A percentile compares a stretch with the other conserved stretches of the same genome.
phyloP scores from a whole-genome alignment of 2,888 invertebrate genomes.

The Drosophila falleni region DNA sequence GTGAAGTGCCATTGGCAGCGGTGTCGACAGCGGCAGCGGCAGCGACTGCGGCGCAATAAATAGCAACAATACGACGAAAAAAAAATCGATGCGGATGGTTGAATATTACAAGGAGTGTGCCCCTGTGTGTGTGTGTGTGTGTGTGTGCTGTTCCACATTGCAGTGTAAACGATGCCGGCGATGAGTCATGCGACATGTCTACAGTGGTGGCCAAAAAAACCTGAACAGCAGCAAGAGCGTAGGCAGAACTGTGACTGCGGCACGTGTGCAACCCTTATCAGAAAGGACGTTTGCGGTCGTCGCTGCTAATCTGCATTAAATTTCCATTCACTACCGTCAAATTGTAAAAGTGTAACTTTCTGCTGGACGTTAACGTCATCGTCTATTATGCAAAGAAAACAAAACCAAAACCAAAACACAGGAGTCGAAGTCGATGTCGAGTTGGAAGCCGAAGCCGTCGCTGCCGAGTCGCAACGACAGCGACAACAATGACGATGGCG shows the following conservation, averaged over 20 bases:
- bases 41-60: slow-evolving; percentile 61
- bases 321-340: slow-evolving; percentile 47
- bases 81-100: slow-evolving; percentile 80
- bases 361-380: slow-evolving; percentile 31
- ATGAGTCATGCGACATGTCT: slow-evolving; percentile 73
- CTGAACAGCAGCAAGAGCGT: slow-evolving; percentile 45
- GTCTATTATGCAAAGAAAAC: slow-evolving; percentile 52
- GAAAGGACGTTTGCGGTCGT: slow-evolving; percentile 81
- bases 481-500: slow-evolving; percentile 53
- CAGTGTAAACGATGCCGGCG: slow-evolving; percentile 68
- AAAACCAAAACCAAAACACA: slow-evolving; percentile 55
- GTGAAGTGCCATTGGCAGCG: slow-evolving; percentile 59
- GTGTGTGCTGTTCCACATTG: slow-evolving; percentile 74
- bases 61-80: slow-evolving; percentile 77
- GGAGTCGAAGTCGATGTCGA: slow-evolving; percentile 36
- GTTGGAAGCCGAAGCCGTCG: slow-evolving; percentile 21
- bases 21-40: slow-evolving; percentile 11
- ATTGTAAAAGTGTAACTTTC: slow-evolving; percentile 35
- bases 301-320: slow-evolving; percentile 60
- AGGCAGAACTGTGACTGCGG: slow-evolving; percentile 28
- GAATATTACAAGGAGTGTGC: slow-evolving; percentile 65
- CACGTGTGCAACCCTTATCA: slow-evolving; percentile 69
- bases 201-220: slow-evolving; percentile 67
- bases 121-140: slow-evolving; percentile 28
- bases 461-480: slow-evolving; percentile 40